Conservation (phyloP, 1,140 invertebrate species). For the Ceratosolen fusciceps region DNA sequence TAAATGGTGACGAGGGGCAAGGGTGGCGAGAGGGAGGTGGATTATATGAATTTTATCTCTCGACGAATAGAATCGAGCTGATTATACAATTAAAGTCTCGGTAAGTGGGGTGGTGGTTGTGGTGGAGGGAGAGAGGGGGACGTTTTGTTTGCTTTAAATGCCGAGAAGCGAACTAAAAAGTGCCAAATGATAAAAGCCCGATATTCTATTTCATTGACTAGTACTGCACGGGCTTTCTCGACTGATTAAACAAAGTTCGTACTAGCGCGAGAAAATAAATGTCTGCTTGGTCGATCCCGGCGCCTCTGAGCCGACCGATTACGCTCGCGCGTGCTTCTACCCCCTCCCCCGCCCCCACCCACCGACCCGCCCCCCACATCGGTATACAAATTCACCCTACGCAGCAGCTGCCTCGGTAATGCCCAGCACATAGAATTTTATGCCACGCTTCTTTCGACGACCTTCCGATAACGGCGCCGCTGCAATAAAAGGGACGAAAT, state of each 20-base stretch:
- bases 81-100: too few species aligned
- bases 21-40: too few species aligned
- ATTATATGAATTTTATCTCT: too few species aligned
- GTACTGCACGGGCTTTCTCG: neutral
- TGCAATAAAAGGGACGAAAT: slow-evolving; percentile 24
- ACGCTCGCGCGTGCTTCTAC: neutral
- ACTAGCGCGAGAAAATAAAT: slow-evolving; percentile 32
- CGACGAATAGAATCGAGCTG: too few species aligned
- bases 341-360: too few species aligned
- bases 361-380: too few species aligned
- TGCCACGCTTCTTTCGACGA: neutral
- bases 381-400: neutral
- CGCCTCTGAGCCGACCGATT: too few species aligned
- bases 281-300: too few species aligned
- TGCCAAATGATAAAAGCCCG: neutral
- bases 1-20: too few species aligned
- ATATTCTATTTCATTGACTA: slow-evolving; percentile 11
- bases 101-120: too few species aligned
- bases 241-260: slow-evolving; percentile 31
- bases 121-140: too few species aligned
- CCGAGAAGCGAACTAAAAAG: neutral
- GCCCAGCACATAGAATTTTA: slow-evolving; percentile 26
- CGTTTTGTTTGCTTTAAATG: too few species aligned
- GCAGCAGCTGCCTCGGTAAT: slow-evolving; percentile 12
- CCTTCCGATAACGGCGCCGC: slow-evolving; percentile 24